Base-by-base conservation (phyloP, 2,888 invertebrate genomes). In the Erebia aethiops region DNA sequence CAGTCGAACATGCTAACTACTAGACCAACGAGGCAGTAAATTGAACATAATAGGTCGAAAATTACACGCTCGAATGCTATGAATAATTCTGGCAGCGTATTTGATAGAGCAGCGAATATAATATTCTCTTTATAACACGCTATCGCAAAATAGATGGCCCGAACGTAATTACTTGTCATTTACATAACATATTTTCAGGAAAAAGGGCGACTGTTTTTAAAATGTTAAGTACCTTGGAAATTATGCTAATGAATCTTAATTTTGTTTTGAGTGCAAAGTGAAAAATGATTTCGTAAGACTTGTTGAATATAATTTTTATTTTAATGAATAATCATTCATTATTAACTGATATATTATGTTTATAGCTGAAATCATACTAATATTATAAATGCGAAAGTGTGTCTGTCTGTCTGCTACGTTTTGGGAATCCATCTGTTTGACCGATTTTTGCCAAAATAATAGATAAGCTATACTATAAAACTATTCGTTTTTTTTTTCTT, bases 41-140 rank as follows among this genome's bases (percentile, higher is more conserved):
- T 60, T 43, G 41, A 41, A 43, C 43, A 60, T 41, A 60, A 60
- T 60, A 16, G 60, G 41, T 43, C 10, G 65, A 56, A 54, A 65
- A 65, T 54, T 56, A 54, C 18, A 54, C 54, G 35, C 67, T 43
- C 54, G 66, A 26, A 57, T 43, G 67, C 63, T 71, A 69, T 73
- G 73, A 71, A 73, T 73, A 69, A 73, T 72, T 74, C 71, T 70
- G 67, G 61, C 65, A 58, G 64, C 64, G 69, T 66, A 70, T 70
- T 70, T 60, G 60, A 60, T 60, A 16, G 60, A 60, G 41, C 60
- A 16, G 60, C 41, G 43, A 60, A 60, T 60, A 60, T 60, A 46
- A 61, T 46, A 46, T 46, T 46, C 61, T 46, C 61, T 61, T 46
- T 61, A 46, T 18, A 46, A 46, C 13, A 61, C 16, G 41, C 16